Base-by-base conservation (phyloP, 2,888 invertebrate genomes). In the Nasonia oneida region DNA sequence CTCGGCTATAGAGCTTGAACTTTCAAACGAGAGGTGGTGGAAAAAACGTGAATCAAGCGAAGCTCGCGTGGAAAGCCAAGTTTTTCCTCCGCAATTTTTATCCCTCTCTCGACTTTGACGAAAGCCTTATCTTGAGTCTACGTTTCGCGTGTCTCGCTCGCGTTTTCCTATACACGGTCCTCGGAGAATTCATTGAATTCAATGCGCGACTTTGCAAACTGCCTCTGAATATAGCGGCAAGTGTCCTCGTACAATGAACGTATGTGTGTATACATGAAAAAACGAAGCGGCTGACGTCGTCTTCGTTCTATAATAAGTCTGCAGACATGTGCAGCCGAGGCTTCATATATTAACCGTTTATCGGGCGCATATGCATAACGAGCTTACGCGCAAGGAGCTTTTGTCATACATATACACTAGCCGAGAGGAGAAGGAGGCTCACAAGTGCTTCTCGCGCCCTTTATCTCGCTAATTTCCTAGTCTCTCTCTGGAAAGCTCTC, bases 401-500 rank as follows among this genome's bases (percentile, higher is more conserved):
- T 64, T 64, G 23, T 64, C 29, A 67, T 61, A 61, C 5, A 53
- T 1, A 47, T 47, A 47, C 47, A 47, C 47, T 47, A 47, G 8
- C 47, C 23, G 29, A 14, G 57, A 57, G 6, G 42, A 18, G 33
- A 39, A 18, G 73, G 70, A 53, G 37, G 47, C 61, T 33, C 50
- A 57, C 57, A 57, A 61, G 73, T 39, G 73, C n/a, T 12, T 12
- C n/a, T 42, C 73, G 42, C 73, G 57, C 57, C 71, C 71, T 73
- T 81, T 81, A 81, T 81, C 73, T 42, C 57, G 73, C 73, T 73
- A 81, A 73, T 81, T 73, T 81, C 29, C 80, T 81, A 70, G n/a
- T 39, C 71, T 47, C 39, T 53, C n/a, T 42, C 47, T 29, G 29
- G 53, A 61, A 23, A 61, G 57, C 57, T 73, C 73, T 73, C 47